Evolutionary conservation across 2,888 invertebrate species (phyloP).

Genomic region (Phasia obesa): DNA sequence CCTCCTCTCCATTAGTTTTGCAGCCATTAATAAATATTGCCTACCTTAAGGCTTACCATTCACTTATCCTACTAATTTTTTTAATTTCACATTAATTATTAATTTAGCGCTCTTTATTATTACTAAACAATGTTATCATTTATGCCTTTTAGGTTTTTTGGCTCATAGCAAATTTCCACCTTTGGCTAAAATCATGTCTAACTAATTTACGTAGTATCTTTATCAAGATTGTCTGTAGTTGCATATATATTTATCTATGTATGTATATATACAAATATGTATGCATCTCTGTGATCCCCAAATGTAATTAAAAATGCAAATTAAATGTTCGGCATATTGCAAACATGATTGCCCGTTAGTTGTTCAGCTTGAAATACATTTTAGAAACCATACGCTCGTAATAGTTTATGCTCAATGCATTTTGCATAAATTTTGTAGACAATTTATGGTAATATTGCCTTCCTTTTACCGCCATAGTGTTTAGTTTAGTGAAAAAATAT

Average conservation of each 20-base stretch:
- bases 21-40: neutral
- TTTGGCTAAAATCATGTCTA: constrained; percentile 31
- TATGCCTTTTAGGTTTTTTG: constrained; percentile 17
- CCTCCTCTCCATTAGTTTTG: too few species aligned
- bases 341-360: constrained; percentile 17
- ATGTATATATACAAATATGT: too few species aligned
- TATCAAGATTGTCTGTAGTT: neutral
- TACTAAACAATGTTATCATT: constrained; percentile 44
- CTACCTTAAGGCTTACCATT: neutral
- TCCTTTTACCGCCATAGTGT: neutral
- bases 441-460: constrained; percentile 39
- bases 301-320: constrained; percentile 65
- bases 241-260: too few species aligned
- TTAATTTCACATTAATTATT: neutral
- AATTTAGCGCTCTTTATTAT: constrained; percentile 24
- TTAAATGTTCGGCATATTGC: constrained; percentile 58
- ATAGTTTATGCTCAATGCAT: constrained; percentile 64
- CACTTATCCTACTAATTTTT: neutral
- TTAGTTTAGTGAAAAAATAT: neutral
- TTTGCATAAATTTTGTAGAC: constrained; percentile 63
- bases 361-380: constrained; percentile 19
- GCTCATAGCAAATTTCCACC: constrained; percentile 17
- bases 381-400: constrained; percentile 23
- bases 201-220: constrained; percentile 40
- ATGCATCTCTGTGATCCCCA: constrained; percentile 10